Percentiles rank a stretch among this genome's conserved stretches.
phyloP scores from a whole-genome alignment of 2,113 vertebrate genomes.

The Bufo gargarizans region DNA sequence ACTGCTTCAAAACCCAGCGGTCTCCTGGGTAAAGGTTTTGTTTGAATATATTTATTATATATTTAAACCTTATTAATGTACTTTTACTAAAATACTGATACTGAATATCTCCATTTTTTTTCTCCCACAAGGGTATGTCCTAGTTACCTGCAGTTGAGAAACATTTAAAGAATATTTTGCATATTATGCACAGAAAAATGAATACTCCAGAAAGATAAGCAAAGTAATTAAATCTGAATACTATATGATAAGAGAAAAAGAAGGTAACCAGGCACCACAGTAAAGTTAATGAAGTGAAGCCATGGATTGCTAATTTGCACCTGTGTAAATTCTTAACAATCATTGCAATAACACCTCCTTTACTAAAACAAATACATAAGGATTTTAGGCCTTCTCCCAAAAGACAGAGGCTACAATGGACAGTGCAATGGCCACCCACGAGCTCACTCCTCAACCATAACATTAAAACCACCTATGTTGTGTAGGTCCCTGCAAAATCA shows the following conservation, averaged over 20 bases:
- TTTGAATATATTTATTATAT: too few species aligned
- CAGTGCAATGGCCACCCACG: not conserved
- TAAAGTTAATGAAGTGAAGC: constrained; percentile 19
- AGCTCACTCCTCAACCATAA: not conserved
- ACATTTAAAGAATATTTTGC: not conserved
- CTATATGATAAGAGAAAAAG: not conserved
- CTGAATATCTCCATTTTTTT: not conserved
- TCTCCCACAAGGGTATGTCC: too few species aligned
- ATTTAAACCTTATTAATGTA: not conserved
- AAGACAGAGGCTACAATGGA: constrained; percentile 17
- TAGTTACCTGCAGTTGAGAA: not conserved
- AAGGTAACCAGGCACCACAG: not conserved
- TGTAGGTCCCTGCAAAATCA: not conserved
- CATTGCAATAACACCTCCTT: constrained; percentile 39
- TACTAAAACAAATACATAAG: constrained; percentile 43
- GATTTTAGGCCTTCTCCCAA: constrained; percentile 11
- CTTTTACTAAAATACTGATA: not conserved
- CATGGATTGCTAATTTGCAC: constrained; percentile 11
- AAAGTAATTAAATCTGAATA: constrained; percentile 11
- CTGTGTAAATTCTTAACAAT: constrained; percentile 34
- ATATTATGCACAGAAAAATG: not conserved
- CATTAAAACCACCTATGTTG: not conserved
- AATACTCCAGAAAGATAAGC: not conserved
- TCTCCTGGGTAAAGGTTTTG: too few species aligned
- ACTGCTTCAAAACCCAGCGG: too few species aligned